These are phyloP conservation scores for Gila orcuttii DNA, from an alignment of 2,113 vertebrate species.

Conservation along the genomic window DNA sequence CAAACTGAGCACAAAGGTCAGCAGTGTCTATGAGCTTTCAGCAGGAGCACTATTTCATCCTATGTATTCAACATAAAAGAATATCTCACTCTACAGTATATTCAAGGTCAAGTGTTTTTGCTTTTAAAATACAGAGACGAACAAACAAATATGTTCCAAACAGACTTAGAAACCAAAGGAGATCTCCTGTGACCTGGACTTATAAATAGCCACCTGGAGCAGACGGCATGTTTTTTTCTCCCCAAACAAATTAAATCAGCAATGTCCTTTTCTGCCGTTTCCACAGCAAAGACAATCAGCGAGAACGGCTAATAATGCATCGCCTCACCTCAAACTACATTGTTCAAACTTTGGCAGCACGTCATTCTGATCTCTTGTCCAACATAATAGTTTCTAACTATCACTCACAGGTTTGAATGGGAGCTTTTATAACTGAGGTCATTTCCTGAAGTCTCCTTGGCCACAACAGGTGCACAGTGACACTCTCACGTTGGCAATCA, in stretches of 20 bases:
- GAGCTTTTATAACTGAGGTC: too few species aligned
- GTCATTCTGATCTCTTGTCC: not conserved
- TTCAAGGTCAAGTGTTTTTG: constrained; percentile 13
- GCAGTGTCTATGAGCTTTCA: not conserved
- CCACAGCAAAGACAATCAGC: not conserved
- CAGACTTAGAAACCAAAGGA: constrained; percentile 5
- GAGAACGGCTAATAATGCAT: not conserved
- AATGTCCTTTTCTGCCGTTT: constrained; percentile 40
- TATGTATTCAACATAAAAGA: not conserved
- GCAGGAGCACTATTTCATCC: not conserved
- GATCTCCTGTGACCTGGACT: constrained; percentile 39
- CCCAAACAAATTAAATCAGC: constrained; percentile 45
- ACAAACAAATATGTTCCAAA: not conserved
- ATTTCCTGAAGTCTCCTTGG: too few species aligned
- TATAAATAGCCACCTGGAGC: constrained; percentile 48
- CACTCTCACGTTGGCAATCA: too few species aligned
- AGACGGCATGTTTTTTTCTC: not conserved
- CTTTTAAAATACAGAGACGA: not conserved
- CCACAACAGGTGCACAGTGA: too few species aligned
- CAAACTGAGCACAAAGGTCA: constrained; percentile 18
- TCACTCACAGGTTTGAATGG: not conserved
- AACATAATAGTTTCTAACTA: not conserved
- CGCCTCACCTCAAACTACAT: not conserved
- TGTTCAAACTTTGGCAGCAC: not conserved
- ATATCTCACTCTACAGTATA: not conserved